Percentiles rank a stretch among this genome's conserved stretches.
Evolutionary conservation across 2,888 invertebrate genomes (phyloP).

Genomic region (Abrostola tripartita): DNA sequence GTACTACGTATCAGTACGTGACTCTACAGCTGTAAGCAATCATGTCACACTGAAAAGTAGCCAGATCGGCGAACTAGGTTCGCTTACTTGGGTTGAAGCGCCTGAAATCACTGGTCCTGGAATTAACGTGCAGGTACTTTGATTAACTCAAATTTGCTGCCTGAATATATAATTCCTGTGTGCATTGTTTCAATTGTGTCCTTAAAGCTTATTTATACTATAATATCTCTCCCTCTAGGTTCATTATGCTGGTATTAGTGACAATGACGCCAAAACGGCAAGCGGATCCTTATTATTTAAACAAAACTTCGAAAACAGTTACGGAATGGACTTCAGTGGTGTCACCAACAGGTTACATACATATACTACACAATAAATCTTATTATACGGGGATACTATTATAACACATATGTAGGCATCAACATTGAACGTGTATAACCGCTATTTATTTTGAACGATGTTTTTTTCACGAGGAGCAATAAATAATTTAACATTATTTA

Average conservation of each 20-base stretch:
- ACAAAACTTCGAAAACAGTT: conserved; percentile 38
- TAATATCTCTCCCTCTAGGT: conserved; percentile 59
- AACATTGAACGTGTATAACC: no score
- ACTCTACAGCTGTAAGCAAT: conserved; percentile 29
- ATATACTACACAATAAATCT: no score
- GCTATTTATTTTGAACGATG: no score
- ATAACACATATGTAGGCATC: no score
- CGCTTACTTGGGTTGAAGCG: conserved; percentile 40
- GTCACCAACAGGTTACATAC: conserved; percentile 65
- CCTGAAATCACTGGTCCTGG: conserved; percentile 40
- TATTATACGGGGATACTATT: no score
- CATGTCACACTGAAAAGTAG: conserved; percentile 51
- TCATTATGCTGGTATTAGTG: conserved; percentile 65
- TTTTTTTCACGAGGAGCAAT: no score
- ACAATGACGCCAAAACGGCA: conserved; percentile 59
- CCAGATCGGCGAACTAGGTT: conserved; percentile 34
- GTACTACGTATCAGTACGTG: conserved; percentile 52
- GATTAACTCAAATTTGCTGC: no score
- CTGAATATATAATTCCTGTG: not conserved
- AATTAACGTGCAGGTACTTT: conserved; percentile 64
- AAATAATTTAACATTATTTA: no score
- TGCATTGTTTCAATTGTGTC: not conserved
- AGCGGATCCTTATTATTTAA: conserved; percentile 46
- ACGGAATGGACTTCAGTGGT: conserved; percentile 74
- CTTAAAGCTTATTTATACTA: not conserved